These are phyloP conservation scores for Xylota sylvarum DNA, from an alignment of 2,888 invertebrate genomes.

Conservation along the genomic window DNA sequence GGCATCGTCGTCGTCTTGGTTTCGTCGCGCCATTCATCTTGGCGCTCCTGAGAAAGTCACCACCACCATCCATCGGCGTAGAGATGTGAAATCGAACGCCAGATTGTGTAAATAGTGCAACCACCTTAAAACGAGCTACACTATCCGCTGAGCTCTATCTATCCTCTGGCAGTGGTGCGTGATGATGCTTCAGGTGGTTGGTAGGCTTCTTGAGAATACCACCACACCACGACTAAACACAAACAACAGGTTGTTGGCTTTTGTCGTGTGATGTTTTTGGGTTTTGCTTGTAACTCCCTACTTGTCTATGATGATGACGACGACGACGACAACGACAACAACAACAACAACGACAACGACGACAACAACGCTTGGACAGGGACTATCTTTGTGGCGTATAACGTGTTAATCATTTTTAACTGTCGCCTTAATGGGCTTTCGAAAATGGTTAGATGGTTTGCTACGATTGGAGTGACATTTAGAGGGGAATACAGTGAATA, in stretches of 20 bases:
- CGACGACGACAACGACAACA: not conserved
- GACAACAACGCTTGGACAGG: not conserved
- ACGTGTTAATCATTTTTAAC: slow-evolving; percentile 70
- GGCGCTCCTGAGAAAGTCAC: slow-evolving; percentile 64
- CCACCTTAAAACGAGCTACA: slow-evolving; percentile 54
- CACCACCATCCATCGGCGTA: slow-evolving; percentile 3
- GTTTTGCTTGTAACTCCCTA: not conserved
- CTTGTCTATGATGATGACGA: not conserved
- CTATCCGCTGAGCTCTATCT: slow-evolving; percentile 4
- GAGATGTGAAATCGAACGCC: slow-evolving; percentile 71
- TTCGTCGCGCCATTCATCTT: slow-evolving; percentile 49
- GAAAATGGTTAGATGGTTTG: slow-evolving; percentile 34
- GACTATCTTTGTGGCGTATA: slow-evolving; percentile 24
- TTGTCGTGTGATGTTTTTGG: slow-evolving; percentile 44
- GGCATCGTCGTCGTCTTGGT: slow-evolving; percentile 3
- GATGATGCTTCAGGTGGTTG: slow-evolving; percentile 55
- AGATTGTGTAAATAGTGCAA: slow-evolving; percentile 74
- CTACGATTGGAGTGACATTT: slow-evolving; percentile 39
- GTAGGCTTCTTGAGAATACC: slow-evolving; percentile 36
- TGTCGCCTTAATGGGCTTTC: slow-evolving; percentile 63
- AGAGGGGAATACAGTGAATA: not conserved
- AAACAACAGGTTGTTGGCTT: slow-evolving; percentile 71
- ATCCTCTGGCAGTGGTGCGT: slow-evolving; percentile 53
- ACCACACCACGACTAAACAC: slow-evolving; percentile 13
- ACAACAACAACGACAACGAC: not conserved